These are phyloP conservation scores for Lithophane semibrunnea DNA, from an alignment of 2,888 invertebrate genomes.

Conservation along the genomic window DNA sequence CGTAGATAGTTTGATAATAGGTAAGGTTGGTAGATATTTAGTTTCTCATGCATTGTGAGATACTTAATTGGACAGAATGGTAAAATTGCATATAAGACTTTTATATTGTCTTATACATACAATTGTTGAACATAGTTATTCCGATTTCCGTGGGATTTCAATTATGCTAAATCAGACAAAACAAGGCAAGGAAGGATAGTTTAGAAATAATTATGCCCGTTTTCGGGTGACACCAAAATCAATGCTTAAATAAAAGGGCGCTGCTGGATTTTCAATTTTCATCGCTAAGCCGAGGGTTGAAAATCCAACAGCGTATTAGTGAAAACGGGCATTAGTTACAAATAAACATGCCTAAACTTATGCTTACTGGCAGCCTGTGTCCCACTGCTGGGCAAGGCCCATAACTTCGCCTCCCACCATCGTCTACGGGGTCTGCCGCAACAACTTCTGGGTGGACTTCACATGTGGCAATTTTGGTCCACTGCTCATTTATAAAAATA, in stretches of 20 bases:
- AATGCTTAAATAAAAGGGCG: neutral
- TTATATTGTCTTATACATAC: neutral
- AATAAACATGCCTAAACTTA: neutral
- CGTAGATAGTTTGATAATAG: neutral
- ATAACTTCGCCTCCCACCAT: neutral
- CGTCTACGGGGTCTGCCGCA: neutral
- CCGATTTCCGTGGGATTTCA: neutral
- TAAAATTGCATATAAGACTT: neutral
- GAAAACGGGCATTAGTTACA: neutral
- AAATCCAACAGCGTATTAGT: too few relatives aligned
- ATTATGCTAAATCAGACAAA: neutral
- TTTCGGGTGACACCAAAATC: neutral
- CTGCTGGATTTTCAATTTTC: neutral
- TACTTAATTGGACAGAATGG: neutral
- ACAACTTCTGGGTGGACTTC: neutral
- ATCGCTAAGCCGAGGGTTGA: too few relatives aligned
- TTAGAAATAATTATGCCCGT: neutral
- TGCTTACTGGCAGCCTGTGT: neutral
- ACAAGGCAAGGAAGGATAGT: neutral
- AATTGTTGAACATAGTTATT: neutral
- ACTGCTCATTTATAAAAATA: neutral
- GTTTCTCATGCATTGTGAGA: neutral
- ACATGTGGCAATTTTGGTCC: neutral
- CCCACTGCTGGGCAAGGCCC: neutral
- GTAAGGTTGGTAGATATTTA: neutral